phyloP scores from a whole-genome alignment of 2,888 invertebrate species.

The Asteroscopus sphinx region DNA sequence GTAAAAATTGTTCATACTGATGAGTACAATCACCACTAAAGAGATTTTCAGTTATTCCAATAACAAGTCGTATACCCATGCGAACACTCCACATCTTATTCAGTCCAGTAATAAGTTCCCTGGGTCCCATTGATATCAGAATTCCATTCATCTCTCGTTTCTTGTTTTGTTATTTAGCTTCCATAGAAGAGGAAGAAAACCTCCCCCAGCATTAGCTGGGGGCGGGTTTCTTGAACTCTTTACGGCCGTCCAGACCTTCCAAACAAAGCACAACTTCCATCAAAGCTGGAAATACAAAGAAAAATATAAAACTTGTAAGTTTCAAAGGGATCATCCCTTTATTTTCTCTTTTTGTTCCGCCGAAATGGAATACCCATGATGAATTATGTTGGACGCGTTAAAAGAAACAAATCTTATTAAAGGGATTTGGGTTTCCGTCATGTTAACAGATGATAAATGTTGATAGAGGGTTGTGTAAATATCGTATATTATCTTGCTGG shows the following conservation, averaged over 20 bases:
- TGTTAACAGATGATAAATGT: slow-evolving; percentile 34
- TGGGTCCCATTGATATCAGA: slow-evolving; percentile 48
- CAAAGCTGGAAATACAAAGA: slow-evolving; percentile 80
- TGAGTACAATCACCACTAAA: too few relatives aligned
- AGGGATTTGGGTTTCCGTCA: slow-evolving; percentile 42
- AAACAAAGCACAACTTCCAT: slow-evolving; percentile 81
- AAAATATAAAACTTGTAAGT: slow-evolving; percentile 83
- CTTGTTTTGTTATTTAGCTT: slow-evolving; percentile 60
- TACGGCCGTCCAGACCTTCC: slow-evolving; percentile 63
- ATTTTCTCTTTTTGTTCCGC: slow-evolving; percentile 73
- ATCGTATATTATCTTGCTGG: slow-evolving; percentile 3
- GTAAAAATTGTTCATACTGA: too few relatives aligned
- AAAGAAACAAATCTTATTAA: slow-evolving; percentile 62
- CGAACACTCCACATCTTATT: slow-evolving; percentile 21
- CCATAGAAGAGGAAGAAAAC: slow-evolving; percentile 41
- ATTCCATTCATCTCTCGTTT: slow-evolving; percentile 52
- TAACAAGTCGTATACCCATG: not conserved
- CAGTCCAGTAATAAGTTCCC: slow-evolving; percentile 37
- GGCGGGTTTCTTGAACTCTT: slow-evolving; percentile 67
- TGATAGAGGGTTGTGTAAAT: slow-evolving; percentile 20
- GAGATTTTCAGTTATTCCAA: not conserved
- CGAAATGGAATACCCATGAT: slow-evolving; percentile 72
- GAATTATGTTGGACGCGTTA: slow-evolving; percentile 69
- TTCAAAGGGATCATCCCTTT: slow-evolving; percentile 82
- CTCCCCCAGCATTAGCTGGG: slow-evolving; percentile 56